Base-by-base conservation (phyloP, 2,113 vertebrate species). In the Nipponia nippon region DNA sequence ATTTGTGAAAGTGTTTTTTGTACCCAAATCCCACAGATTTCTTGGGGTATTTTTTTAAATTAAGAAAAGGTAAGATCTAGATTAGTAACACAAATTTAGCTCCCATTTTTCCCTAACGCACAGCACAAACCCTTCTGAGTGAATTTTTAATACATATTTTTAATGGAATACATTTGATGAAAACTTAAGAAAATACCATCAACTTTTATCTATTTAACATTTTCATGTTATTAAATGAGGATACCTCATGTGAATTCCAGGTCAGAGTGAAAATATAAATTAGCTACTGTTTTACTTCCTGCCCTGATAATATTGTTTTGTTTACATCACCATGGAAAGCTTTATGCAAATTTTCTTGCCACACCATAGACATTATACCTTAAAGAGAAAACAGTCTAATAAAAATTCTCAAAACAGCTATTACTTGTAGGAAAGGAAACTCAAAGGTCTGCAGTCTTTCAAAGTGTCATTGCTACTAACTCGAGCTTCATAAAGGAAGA, bases 1-100 rank as follows among this genome's bases (percentile, higher is more conserved):
- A 89, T 95, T 97, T 97, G 66, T 97, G 96, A 96, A 97, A 96
- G 96, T 97, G 71, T 6, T 89, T 97, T 89, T 92, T 93, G 82
- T 94, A 91, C 89, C 78, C 65, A 97, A 79, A 87, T 78, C 67
- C 93, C 90, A 84, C 83, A 61, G 66, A 79, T 95, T 97, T 97
- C 93, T 96, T 92, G 62, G 77, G 16, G 16, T 85, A 66, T 82
- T 94, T 96, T 96, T 90, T 94, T 89, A 80, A 77, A 90, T 61
- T 83, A 89, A 95, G 71, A 65, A 77, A 87, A 61, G 32, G 63
- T 75, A 83, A 5, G 11, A 95, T 89, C 72, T 88, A 94, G 85
- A 81, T 97, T 80, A 62, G 55, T 34, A 75, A 77, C 73, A 80
- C 13, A 69, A 93, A 87, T 26, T 83, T 66, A 90, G 36, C 55